These are phyloP conservation scores for Neotoma lepida DNA, from an alignment of 2,113 vertebrate genomes.

Conservation along the genomic window DNA sequence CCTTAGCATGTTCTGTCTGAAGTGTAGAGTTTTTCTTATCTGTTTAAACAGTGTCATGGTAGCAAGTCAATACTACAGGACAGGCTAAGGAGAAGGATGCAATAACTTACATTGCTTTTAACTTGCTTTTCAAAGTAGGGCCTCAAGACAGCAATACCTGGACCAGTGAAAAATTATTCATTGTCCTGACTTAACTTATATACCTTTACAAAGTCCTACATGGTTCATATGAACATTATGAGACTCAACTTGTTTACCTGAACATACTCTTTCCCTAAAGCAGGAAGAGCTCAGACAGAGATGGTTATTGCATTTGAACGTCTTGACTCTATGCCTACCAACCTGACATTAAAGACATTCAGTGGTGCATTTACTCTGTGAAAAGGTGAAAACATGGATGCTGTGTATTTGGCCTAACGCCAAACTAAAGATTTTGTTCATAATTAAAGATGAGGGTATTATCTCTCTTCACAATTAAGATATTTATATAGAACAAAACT, in stretches of 20 bases:
- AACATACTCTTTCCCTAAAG: background rate
- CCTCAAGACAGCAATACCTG: no score
- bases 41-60: background rate
- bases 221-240: accelerated
- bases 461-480: background rate
- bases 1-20: background rate
- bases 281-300: background rate
- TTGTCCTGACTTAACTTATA: accelerated
- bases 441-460: background rate
- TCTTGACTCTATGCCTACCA: background rate
- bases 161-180: accelerated
- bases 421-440: background rate
- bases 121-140: background rate
- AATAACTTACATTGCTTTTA: background rate
- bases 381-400: background rate
- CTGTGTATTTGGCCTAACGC: background rate
- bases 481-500: background rate
- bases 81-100: background rate
- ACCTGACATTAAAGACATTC: background rate
- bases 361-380: background rate
- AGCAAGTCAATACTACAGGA: background rate
- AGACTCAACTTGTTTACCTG: background rate
- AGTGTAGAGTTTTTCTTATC: background rate
- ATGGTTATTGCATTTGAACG: background rate
- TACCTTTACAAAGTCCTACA: no score